Conservation (phyloP, 2,113 vertebrate genomes). For the Toxostoma redivivum region DNA sequence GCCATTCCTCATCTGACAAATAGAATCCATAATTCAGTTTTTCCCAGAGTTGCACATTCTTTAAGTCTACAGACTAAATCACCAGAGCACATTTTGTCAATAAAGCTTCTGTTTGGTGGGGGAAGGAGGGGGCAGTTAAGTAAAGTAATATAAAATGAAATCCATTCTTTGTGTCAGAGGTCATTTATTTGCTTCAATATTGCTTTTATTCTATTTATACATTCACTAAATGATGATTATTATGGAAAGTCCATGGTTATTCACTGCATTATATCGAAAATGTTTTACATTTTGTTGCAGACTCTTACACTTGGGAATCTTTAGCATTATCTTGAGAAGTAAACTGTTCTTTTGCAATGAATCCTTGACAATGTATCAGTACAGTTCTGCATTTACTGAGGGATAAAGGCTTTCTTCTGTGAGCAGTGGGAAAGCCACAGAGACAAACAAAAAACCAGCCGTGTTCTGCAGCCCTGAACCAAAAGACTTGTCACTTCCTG, state of each 20-base stretch:
- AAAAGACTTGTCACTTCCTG: neutral
- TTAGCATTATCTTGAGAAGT: neutral
- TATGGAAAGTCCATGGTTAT: neutral
- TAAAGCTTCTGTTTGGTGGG: slow-evolving; percentile 42
- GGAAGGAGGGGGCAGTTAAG: slow-evolving; percentile 30
- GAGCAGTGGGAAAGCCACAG: neutral
- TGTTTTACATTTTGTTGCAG: neutral
- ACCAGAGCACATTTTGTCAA: slow-evolving; percentile 53
- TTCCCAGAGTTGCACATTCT: slow-evolving; percentile 51
- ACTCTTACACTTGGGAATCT: neutral
- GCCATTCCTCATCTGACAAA: slow-evolving; percentile 48
- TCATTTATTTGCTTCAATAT: slow-evolving; percentile 52
- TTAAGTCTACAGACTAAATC: slow-evolving; percentile 45
- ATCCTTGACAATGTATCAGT: neutral
- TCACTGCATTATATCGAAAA: neutral
- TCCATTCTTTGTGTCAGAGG: slow-evolving; percentile 18
- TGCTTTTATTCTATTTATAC: slow-evolving; percentile 49
- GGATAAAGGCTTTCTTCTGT: slow-evolving; percentile 19
- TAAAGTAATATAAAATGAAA: slow-evolving; percentile 42
- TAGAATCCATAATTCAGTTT: slow-evolving; percentile 49
- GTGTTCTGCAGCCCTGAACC: neutral
- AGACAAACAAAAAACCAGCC: neutral
- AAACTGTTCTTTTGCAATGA: neutral
- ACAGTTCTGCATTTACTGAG: neutral
- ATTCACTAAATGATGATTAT: neutral